These are phyloP conservation scores for Nothura maculosa DNA, from an alignment of 2,797 vertebrate genomes.

Conservation along the genomic window DNA sequence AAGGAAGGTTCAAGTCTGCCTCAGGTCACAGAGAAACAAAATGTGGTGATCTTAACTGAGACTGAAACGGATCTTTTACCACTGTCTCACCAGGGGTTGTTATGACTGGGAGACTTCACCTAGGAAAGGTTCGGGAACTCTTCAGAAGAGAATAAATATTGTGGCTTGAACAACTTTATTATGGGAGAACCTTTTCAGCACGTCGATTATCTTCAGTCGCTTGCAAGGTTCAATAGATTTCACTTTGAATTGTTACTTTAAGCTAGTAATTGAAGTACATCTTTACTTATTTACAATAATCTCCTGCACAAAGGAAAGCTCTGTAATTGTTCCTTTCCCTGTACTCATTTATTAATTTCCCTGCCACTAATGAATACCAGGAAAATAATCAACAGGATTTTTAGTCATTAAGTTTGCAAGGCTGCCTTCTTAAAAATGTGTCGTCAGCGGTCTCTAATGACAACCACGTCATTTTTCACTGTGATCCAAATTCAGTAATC, in stretches of 20 bases:
- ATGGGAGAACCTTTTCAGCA: not conserved
- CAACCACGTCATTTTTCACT: not conserved
- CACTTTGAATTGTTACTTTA: constrained; percentile 3
- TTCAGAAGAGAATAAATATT: constrained; percentile 51
- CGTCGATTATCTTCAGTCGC: not conserved
- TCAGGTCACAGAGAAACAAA: constrained; percentile 57
- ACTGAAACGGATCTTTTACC: constrained; percentile 63
- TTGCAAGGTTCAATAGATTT: constrained; percentile 13
- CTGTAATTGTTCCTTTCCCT: not conserved
- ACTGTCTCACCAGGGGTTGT: constrained; percentile 59
- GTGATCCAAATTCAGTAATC: constrained; percentile 49
- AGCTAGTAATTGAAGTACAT: not conserved
- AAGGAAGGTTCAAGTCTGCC: constrained; percentile 57
- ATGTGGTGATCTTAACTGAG: constrained; percentile 66
- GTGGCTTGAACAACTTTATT: not conserved
- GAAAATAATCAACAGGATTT: not conserved
- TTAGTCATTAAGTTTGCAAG: not conserved
- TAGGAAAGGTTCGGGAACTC: constrained; percentile 47
- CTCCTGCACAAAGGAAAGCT: not conserved
- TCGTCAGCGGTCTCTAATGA: constrained; percentile 8
- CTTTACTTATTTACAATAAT: not conserved
- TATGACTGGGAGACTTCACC: constrained; percentile 48
- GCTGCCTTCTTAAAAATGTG: constrained; percentile 7
- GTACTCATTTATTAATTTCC: not conserved
- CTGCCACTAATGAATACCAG: not conserved